Base-by-base conservation (phyloP, 2,113 vertebrate genomes). In the Crotalus tigris region DNA sequence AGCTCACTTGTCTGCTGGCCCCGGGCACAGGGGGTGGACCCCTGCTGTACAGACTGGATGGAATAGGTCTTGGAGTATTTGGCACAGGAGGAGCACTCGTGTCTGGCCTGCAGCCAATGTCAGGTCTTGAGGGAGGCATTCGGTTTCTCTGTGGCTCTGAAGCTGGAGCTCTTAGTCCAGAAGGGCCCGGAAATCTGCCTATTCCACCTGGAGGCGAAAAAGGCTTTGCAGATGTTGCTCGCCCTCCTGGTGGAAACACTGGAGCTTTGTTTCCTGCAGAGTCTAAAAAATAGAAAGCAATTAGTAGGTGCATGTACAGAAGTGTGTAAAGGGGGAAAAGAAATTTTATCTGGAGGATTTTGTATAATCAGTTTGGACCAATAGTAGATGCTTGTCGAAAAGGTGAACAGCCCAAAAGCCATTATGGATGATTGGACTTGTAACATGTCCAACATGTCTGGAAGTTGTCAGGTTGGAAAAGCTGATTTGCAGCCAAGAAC, bases 191-290 rank as follows among this genome's bases (percentile, higher is more conserved):
- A 91, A 98, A 96, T 91, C 98, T 97, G 13, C 98, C 98, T 0
- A 97, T 95, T 23, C 97, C 97, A 53, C 97, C 91, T 5, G 97
- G 91, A 23, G 97, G 90, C 0, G 93, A 93, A 91, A 99, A 98
- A 0, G 98, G 98, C 51, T 97, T 98, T 81, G 98, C 98, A 69
- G 98, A 97, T 9, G 97, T 91, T 1, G 97, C 95, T 94, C 98
- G 98, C 91, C 96, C 98, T 94, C 98, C 98, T 26, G 98, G 98
- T 75, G 99, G 99, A 91, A 99, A 94, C 29, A 98, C 51, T 1
- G 98, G 98, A n/a, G 98, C 97, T 91, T 98, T 97, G 94, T 94
- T 96, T 92, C 97, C 98, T 89, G 96, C 97, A 1, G 98, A 96
- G 86, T 99, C 99, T 99, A 96, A 89, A 93, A 93, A 95, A 95